phyloP scores from a whole-genome alignment of 2,888 invertebrate species.

The Calameuta pallipes region DNA sequence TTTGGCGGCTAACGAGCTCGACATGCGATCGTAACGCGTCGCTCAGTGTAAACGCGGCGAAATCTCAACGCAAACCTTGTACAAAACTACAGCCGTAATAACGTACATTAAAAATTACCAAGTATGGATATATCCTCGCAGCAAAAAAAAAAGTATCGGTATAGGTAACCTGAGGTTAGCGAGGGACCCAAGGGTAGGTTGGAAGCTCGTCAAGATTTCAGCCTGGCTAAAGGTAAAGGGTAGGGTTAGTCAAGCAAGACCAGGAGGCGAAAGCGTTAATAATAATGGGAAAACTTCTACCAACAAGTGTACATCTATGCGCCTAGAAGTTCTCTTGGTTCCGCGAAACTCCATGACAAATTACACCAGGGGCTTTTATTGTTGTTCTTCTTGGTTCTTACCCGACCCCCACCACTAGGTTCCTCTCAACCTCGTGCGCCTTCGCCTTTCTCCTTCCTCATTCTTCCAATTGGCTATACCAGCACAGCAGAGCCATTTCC shows the following conservation, averaged over 20 bases:
- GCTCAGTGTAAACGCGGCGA: not conserved
- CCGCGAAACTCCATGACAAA: conserved; percentile 49
- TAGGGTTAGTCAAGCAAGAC: not conserved
- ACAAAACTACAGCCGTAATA: not conserved
- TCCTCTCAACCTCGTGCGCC: not conserved
- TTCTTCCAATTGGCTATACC: not conserved
- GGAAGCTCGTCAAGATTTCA: not conserved
- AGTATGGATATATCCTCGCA: not conserved
- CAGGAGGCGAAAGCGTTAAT: conserved; percentile 48
- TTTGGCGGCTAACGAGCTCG: conserved; percentile 1
- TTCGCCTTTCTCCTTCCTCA: conserved; percentile 19
- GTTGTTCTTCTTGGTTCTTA: conserved; percentile 47
- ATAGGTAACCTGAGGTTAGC: not conserved
- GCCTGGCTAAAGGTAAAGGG: not conserved
- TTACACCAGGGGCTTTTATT: conserved; percentile 57
- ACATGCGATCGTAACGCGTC: not conserved
- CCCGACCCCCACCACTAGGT: conserved; percentile 9
- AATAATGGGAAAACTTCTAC: conserved; percentile 59
- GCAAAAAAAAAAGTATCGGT: not conserved
- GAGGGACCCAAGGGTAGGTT: not conserved
- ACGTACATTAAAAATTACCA: not conserved
- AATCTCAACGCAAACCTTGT: not conserved
- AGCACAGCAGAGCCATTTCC: not conserved
- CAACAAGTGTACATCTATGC: conserved; percentile 32
- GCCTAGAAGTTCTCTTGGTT: conserved; percentile 13